Evolutionary conservation across 2,113 vertebrate genomes (phyloP), one percentile per base, ranked within the genome.

Genomic region (Paradoxurus hermaphroditus): DNA sequence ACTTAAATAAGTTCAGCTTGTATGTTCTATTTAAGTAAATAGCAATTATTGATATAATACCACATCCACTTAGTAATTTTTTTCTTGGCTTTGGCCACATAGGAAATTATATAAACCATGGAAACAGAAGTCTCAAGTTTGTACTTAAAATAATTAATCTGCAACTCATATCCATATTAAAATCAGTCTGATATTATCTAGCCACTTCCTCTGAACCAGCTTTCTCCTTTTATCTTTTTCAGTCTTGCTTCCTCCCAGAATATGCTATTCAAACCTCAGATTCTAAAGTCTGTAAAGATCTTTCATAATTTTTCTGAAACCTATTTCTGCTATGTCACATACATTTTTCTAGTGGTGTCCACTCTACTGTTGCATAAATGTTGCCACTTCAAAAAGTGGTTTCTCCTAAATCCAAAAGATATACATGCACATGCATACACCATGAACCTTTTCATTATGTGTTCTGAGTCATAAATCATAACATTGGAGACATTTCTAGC

Each of bases 61-160:
- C 94, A 97, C 96, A 97, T 94, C 85, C 92, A 97, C 49, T 85
- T 82, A 91, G 92, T 87, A 96, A 94, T 83, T 86, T 97, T 94
- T 87, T 10, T 91, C 88, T 93, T 91, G 51, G 46, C 13, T 89
- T 91, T 94, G 46, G n/a, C 91, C 97, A 97, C 85, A 97, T 62
- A 97, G 96, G 82, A 97, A 96, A 97, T 91, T 97, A 95, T 96
- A 94, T 41, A 97, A 97, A 91, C 75, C 41, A 72, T 90, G 51
- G n/a, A 72, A 98, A 90, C 1, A 93, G 36, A 95, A 96, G 85
- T 95, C 59, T 97, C 67, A 95, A 78, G 39, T 73, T 95, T 96
- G 41, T 36, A 95, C 77, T 98, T 83, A 91, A 31, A 92, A 85
- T 88, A 92, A 95, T 97, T 96, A 98, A 95, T 93, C 77, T 96